phyloP scores from a whole-genome alignment of 2,797 vertebrate species.

The Coreius guichenoti region DNA sequence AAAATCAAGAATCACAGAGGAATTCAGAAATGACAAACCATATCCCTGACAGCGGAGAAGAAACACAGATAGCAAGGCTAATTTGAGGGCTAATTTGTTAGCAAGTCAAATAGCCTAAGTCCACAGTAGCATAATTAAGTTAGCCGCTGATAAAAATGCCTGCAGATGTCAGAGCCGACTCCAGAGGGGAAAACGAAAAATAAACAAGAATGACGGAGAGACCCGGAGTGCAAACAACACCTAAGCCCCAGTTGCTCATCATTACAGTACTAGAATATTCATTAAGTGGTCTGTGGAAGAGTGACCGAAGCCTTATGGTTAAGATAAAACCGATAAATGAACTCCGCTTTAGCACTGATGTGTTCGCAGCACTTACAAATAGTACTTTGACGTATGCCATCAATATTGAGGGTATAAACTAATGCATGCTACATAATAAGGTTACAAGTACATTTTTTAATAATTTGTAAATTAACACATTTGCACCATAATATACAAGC shows the following conservation, averaged over 20 bases:
- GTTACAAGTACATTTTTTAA: too few species aligned
- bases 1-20: slow-evolving; percentile 33
- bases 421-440: not conserved
- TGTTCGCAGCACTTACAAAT: not conserved
- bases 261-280: slow-evolving; percentile 57
- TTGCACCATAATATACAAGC: not conserved
- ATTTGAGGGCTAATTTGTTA: slow-evolving; percentile 65
- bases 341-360: slow-evolving; percentile 1
- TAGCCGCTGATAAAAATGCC: slow-evolving; percentile 61
- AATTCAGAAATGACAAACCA: slow-evolving; percentile 31
- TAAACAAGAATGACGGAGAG: slow-evolving; percentile 57
- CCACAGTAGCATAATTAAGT: slow-evolving; percentile 64
- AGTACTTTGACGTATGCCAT: not conserved
- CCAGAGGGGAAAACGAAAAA: slow-evolving; percentile 56
- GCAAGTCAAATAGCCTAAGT: slow-evolving; percentile 63
- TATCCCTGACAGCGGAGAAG: slow-evolving; percentile 47
- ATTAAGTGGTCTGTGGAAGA: slow-evolving; percentile 47
- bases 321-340: not conserved
- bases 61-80: slow-evolving; percentile 62
- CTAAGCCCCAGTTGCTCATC: slow-evolving; percentile 57
- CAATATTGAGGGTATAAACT: not conserved
- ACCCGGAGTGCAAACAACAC: slow-evolving; percentile 57
- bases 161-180: slow-evolving; percentile 56
- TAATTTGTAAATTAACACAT: not conserved
- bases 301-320: slow-evolving; percentile 27